Conservation (phyloP, 1,140 invertebrate genomes). For the Lordiphosa mommai region DNA sequence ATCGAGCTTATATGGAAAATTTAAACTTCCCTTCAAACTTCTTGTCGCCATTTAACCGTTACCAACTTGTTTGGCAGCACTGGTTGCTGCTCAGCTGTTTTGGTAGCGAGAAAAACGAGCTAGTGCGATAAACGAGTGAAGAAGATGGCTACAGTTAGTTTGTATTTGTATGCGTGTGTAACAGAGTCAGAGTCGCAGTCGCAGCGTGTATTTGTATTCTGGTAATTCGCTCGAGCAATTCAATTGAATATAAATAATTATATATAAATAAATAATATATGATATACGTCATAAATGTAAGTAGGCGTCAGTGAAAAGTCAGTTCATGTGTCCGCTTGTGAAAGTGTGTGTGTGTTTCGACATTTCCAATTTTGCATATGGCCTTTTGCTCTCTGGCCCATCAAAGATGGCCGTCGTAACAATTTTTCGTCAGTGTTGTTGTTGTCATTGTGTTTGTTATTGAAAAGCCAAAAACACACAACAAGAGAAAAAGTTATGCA, state of each 20-base stretch:
- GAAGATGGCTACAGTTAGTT: no score
- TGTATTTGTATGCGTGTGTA: no score
- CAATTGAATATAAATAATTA: slow-evolving; percentile 33
- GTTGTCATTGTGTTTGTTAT: slow-evolving; percentile 67
- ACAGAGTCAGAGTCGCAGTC: neutral
- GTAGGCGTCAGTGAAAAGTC: slow-evolving; percentile 22
- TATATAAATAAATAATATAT: slow-evolving; percentile 26
- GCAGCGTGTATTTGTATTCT: slow-evolving; percentile 45
- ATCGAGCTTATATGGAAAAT: no score
- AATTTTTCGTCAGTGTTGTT: slow-evolving; percentile 63
- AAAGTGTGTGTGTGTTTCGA: slow-evolving; percentile 47
- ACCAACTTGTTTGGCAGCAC: no score
- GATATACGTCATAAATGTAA: slow-evolving; percentile 44
- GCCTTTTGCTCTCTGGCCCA: slow-evolving; percentile 48
- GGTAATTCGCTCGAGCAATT: slow-evolving; percentile 54
- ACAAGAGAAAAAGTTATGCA: slow-evolving; percentile 60
- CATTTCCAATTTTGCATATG: slow-evolving; percentile 60
- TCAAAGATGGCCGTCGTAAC: slow-evolving; percentile 76
- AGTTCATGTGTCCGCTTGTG: neutral
- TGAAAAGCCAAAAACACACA: slow-evolving; percentile 49
- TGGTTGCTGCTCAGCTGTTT: no score
- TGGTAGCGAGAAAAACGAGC: no score
- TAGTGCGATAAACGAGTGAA: no score
- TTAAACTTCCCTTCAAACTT: no score
- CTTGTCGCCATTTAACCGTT: no score